Evolutionary conservation across 1,140 invertebrate genomes (phyloP), one percentile per base, ranked within the genome.

Genomic region (Episyrphus balteatus): DNA sequence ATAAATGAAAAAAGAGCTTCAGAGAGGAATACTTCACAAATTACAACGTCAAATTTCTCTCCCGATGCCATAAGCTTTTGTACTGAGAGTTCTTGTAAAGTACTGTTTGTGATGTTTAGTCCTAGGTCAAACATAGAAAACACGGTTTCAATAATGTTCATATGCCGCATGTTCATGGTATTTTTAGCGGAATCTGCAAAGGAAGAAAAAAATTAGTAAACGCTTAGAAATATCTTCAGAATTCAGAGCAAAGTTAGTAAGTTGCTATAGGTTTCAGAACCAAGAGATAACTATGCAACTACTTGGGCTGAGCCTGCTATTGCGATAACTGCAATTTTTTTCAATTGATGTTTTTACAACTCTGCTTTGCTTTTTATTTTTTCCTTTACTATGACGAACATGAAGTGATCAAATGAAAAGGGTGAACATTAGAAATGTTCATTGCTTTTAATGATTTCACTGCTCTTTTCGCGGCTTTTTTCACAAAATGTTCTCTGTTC

Each of bases 241-340:
- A 31, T 15, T 13, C 17, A 15, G 6, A 10, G 36, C 41, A 10
- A 19, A 21, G 5, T 33, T 30, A 30, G 12, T 21, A 11, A 15
- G 9, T n/a, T n/a, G n/a, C n/a, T 30, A 43, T 5, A 5, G 21
- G 21, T 32, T 73, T 51, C 45, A 77, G 70, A 0, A 50, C 63
- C 30, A 73, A 75, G 50, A n/a, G n/a, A n/a, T n/a, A n/a, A n/a
- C n/a, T n/a, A n/a, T n/a, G n/a, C n/a, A n/a, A n/a, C n/a, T n/a
- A n/a, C n/a, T n/a, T n/a, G n/a, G n/a, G n/a, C n/a, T n/a, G n/a
- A n/a, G n/a, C n/a, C n/a, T n/a, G n/a, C n/a, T n/a, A n/a, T n/a
- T n/a, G n/a, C n/a, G n/a, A n/a, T n/a, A n/a, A n/a, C n/a, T n/a
- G n/a, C n/a, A n/a, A n/a, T n/a, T n/a, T n/a, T n/a, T n/a, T n/a